Base-by-base conservation (phyloP, 2,797 vertebrate genomes). In the Eleutherodactylus coqui region DNA sequence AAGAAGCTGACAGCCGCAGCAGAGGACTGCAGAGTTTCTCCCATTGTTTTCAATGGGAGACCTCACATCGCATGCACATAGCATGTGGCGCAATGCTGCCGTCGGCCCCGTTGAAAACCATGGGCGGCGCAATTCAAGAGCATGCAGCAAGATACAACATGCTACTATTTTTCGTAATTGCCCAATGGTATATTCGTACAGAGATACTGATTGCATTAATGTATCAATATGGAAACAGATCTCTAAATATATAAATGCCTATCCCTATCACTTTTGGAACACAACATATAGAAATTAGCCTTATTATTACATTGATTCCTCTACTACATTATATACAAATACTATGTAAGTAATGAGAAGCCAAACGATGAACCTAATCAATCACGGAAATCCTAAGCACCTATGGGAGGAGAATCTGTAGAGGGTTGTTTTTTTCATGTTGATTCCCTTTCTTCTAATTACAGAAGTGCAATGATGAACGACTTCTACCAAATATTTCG, bases 401-500 rank as follows among this genome's bases (percentile, higher is more conserved):
- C 64, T 6, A 55, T 43, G 47, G 49, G 21, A 79, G 16, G 27
- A 21, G 19, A 79, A 72, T 62, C 60, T 62, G 49, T 19, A 55
- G 32, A 53, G 24, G 13, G 9, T 34, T 41, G 8, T 55, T 16
- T 64, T 64, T 51, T 9, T 5, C 34, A 1, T 7, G 51, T 34
- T 41, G n/a, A 55, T 78, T 24, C 27, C 62, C 34, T 55, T 13
- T 21, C 21, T 78, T 45, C 19, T 60, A 79, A 79, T 79, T 80
- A 85, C 29, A 16, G 64, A 43, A 36, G 10, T 13, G 5, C 11
- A 64, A 80, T 60, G 67, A 85, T 85, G 21, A 73, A 85, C 51
- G 64, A 55, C 76, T 60, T 53, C 84, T 34, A 73, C n/a, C 72
- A 79, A 79, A 58, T 72, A 72, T 60, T 85, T 85, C 51, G 47